Base-by-base conservation (phyloP, 2,888 invertebrate genomes). In the Cantharis nigra region DNA sequence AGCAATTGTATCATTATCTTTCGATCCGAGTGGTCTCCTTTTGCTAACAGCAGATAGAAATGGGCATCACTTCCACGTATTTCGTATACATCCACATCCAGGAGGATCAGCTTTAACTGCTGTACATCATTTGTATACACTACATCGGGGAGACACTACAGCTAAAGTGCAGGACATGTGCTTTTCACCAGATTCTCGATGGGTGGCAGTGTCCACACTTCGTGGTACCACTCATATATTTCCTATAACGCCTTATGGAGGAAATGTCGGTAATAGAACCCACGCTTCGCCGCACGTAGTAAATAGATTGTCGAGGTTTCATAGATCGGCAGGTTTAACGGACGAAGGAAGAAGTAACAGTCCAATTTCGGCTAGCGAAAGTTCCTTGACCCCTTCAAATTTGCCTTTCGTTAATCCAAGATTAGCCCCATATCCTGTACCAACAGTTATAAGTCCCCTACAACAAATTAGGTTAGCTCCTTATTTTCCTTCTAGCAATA, bases 211-310 rank as follows among this genome's bases (percentile, higher is more conserved):
- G 5, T 97, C 97, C 63, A 98, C 99, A 0, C 92, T 98, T 75
- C 93, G 98, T 80, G 99, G 99, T 79, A 99, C 99, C 0, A 98
- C 98, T 30, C 99, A 99, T 89, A 95, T 99, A 81, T 99, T 98
- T 90, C 97, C 99, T 10, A 92, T 99, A 70, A 97, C 97, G 14
- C 97, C 99, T 16, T 99, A 99, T 88, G 98, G 98, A 81, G 98
- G 99, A 71, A 91, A 94, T 74, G 93, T 96, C 80, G 96, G 95
- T 76, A 94, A 97, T 74, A 92, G 99, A 81, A 99, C 99, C 1
- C 99, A 99, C 90, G 95, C 96, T n/a, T 95, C 96, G 77, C 93
- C 96, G 78, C 94, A 97, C 86, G 97, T 98, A 81, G 98, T 98
- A 78, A 98, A 99, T 90, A 93, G 97, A 82, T 91, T 97, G 86